Evolutionary conservation across 53 echinoderm and acorn worm species (phyloP).

Genomic region (Glandiceps talaboti): DNA sequence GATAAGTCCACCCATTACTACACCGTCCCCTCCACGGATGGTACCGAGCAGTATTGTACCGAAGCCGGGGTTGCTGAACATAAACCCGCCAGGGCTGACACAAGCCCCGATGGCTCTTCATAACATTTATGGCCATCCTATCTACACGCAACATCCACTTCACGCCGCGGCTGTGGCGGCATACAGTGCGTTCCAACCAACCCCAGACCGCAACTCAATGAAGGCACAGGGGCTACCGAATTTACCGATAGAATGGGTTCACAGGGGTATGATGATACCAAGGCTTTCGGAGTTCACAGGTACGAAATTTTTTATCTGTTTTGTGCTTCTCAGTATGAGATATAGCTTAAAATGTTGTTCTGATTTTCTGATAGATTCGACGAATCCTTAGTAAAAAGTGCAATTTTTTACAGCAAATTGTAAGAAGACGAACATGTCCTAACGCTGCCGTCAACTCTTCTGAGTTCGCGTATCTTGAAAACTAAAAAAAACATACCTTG

Average conservation of each 20-base stretch:
- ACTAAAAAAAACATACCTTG: too few relatives aligned
- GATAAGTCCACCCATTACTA: conserved; percentile 30
- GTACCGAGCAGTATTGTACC: conserved; percentile 68
- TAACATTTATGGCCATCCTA: background rate
- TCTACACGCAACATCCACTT: background rate
- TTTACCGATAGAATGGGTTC: background rate
- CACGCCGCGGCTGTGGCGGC: background rate
- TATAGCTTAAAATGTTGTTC: too few relatives aligned
- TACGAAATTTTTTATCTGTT: too few relatives aligned
- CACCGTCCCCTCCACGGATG: conserved; percentile 32
- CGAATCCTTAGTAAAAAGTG: too few relatives aligned
- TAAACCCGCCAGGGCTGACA: conserved; percentile 29
- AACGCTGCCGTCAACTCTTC: too few relatives aligned
- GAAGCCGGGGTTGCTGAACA: conserved; percentile 73
- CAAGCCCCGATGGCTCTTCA: background rate
- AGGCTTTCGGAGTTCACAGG: background rate
- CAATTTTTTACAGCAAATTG: too few relatives aligned
- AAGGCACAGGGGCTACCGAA: background rate
- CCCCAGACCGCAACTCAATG: background rate
- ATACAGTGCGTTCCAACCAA: background rate
- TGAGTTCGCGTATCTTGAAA: too few relatives aligned
- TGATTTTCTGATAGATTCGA: too few relatives aligned
- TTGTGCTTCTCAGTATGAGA: too few relatives aligned
- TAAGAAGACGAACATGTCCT: too few relatives aligned
- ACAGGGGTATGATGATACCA: background rate